These are phyloP conservation scores for Hemicrepidius hirtus DNA, from an alignment of 2,888 invertebrate species.

Conservation along the genomic window DNA sequence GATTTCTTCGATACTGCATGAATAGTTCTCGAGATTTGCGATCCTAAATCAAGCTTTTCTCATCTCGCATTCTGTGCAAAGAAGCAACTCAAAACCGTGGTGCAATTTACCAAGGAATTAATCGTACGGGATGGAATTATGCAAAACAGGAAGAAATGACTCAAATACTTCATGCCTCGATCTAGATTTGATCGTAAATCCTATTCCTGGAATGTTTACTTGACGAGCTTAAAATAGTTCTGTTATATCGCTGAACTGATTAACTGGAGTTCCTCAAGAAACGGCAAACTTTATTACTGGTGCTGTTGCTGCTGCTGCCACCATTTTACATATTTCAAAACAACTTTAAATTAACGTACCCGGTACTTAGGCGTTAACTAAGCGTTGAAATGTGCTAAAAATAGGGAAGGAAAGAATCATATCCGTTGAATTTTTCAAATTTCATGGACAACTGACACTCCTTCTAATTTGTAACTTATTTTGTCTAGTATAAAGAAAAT, in stretches of 20 bases:
- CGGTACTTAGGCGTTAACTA: too few relatives aligned
- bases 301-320: too few relatives aligned
- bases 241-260: constrained; percentile 22
- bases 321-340: background rate
- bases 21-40: constrained; percentile 12
- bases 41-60: constrained; percentile 6
- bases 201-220: constrained; percentile 50
- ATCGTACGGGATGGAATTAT: constrained; percentile 12
- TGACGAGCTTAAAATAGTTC: constrained; percentile 40
- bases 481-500: too few relatives aligned
- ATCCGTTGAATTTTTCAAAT: too few relatives aligned
- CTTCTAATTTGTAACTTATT: too few relatives aligned
- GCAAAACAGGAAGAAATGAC: constrained; percentile 43
- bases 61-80: background rate
- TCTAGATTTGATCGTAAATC: constrained; percentile 47
- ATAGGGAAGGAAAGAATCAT: too few relatives aligned
- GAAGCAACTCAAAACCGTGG: background rate
- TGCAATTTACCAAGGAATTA: constrained; percentile 11
- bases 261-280: constrained; percentile 16
- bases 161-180: constrained; percentile 34
- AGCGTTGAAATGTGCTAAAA: too few relatives aligned
- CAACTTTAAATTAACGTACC: too few relatives aligned
- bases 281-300: constrained; percentile 7
- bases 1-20: constrained; percentile 3
- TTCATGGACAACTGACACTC: too few relatives aligned